Evolutionary conservation across 2,888 invertebrate genomes (phyloP).

Genomic region (Diarsia dahlii): DNA sequence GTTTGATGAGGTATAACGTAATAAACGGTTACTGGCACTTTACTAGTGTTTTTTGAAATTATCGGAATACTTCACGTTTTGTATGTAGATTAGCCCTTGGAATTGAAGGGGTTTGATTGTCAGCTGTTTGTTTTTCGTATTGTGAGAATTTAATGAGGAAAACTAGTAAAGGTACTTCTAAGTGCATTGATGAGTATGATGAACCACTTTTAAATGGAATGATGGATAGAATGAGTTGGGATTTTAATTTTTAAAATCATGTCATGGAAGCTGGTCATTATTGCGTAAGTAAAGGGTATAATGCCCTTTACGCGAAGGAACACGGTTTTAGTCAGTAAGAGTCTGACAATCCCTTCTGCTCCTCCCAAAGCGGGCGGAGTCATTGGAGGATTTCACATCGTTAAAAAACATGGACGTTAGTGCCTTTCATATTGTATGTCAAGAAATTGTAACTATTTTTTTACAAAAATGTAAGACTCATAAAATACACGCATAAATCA

Average conservation of each 20-base stretch:
- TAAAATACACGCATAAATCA: not conserved
- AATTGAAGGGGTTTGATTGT: constrained; percentile 14
- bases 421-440: not conserved
- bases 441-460: not conserved
- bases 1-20: constrained; percentile 60
- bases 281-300: too few species aligned
- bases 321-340: too few species aligned
- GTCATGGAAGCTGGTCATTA: constrained; percentile 24
- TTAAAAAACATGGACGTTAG: too few species aligned
- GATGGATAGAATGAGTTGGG: not conserved
- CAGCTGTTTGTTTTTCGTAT: constrained; percentile 34
- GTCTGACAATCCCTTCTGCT: too few species aligned
- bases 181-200: constrained; percentile 20
- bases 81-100: constrained; percentile 21
- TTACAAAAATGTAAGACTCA: not conserved
- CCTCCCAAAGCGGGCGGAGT: too few species aligned
- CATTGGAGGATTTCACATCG: too few species aligned
- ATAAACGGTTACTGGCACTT: constrained; percentile 46
- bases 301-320: too few species aligned
- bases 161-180: constrained; percentile 23
- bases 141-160: constrained; percentile 37
- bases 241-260: not conserved
- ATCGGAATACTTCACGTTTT: constrained; percentile 29
- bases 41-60: constrained; percentile 31
- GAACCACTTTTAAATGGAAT: not conserved